These are phyloP conservation scores for Nylanderia fulva DNA, from an alignment of 1,140 invertebrate genomes.

Conservation along the genomic window DNA sequence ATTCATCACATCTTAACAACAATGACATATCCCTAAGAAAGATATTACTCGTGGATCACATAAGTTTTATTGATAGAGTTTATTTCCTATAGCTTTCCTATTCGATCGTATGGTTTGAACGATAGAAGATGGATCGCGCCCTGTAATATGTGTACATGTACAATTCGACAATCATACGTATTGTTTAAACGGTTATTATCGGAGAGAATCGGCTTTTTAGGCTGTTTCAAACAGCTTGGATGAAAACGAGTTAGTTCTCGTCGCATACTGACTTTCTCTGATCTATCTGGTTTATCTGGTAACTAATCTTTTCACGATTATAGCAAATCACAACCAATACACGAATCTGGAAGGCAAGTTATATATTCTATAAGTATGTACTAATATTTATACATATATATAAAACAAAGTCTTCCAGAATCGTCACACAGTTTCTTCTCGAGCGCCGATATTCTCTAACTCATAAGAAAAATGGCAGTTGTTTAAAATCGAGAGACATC, in stretches of 20 bases:
- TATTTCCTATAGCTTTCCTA: conserved; percentile 10
- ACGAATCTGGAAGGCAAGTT: conserved; percentile 69
- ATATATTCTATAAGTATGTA: conserved; percentile 59
- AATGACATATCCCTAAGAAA: conserved; percentile 37
- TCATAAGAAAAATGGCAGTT: background rate
- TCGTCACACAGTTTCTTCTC: conserved; percentile 28
- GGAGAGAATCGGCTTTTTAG: conserved; percentile 34
- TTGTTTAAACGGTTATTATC: conserved; percentile 21
- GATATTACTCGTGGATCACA: conserved; percentile 51
- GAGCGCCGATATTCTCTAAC: background rate
- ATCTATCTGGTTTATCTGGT: conserved; percentile 54
- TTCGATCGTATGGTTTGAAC: conserved; percentile 33
- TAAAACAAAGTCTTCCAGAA: conserved; percentile 31
- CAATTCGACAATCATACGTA: conserved; percentile 1
- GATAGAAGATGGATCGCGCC: conserved; percentile 17
- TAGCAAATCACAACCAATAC: conserved; percentile 72
- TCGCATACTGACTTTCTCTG: conserved; percentile 42
- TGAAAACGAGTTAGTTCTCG: conserved; percentile 52
- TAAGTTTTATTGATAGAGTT: conserved; percentile 42
- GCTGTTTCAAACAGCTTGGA: conserved; percentile 4
- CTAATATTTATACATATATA: conserved; percentile 68
- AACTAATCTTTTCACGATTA: conserved; percentile 72
- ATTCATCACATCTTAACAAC: conserved; percentile 17
- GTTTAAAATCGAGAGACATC: background rate
- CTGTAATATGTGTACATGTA: conserved; percentile 9